phyloP scores from a whole-genome alignment of 2,888 invertebrate species.

The Operophtera brumata region DNA sequence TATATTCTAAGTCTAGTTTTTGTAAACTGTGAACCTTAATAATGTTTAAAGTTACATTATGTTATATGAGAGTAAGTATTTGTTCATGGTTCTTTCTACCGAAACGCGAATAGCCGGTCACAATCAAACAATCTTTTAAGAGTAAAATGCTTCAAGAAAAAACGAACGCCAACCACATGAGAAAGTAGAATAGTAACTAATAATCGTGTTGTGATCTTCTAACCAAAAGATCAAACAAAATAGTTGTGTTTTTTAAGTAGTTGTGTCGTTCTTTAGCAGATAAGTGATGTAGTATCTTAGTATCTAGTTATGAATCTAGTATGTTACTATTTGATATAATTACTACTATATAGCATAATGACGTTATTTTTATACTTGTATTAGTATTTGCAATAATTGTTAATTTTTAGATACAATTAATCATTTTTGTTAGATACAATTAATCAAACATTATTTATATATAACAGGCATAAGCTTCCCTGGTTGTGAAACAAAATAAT shows the following conservation, averaged over 20 bases:
- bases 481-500: background rate
- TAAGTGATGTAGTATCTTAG: background rate
- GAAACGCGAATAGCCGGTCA: no score
- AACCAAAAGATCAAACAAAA: background rate
- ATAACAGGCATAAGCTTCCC: background rate
- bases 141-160: no score
- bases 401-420: background rate
- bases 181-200: background rate
- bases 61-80: no score
- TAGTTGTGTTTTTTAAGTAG: background rate
- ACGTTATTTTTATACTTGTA: background rate
- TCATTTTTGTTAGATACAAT: no score
- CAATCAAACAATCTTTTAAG: no score
- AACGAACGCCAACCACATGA: no score
- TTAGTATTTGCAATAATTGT: background rate
- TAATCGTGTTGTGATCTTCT: background rate
- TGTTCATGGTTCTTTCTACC: no score
- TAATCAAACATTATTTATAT: background rate
- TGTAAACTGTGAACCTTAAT: no score
- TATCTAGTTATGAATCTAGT: background rate
- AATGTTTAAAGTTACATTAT: no score
- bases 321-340: background rate
- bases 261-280: background rate
- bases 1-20: no score
- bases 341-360: background rate